phyloP scores from a whole-genome alignment of 2,888 invertebrate genomes.

The Lasioglossum malachurum region DNA sequence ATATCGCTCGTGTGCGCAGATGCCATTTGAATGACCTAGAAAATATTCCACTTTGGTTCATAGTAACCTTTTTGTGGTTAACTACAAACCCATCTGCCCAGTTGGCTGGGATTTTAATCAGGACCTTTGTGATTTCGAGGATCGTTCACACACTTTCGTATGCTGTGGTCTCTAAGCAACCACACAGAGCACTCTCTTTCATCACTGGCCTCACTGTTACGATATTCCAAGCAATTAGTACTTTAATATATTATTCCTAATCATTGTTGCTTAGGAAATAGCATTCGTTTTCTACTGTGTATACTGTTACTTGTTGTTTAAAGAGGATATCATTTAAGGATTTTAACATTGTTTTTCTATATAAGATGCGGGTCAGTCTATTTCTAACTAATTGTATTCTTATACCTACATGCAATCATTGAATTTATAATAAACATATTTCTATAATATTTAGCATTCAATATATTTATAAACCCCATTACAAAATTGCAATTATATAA shows the following conservation, averaged over 20 bases:
- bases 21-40: conserved; percentile 87
- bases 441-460: background rate
- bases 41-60: conserved; percentile 86
- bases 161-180: conserved; percentile 85
- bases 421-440: conserved; percentile 1
- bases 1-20: conserved; percentile 86
- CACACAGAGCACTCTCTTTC: conserved; percentile 85
- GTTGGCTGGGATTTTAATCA: conserved; percentile 85
- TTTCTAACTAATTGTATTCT: background rate
- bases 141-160: conserved; percentile 86
- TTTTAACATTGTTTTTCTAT: background rate
- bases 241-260: conserved; percentile 55
- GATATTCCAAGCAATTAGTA: conserved; percentile 72
- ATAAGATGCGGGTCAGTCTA: background rate
- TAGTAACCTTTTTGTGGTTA: conserved; percentile 86
- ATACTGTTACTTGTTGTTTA: background rate
- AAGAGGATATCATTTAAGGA: background rate
- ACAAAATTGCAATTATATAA: background rate
- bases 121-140: conserved; percentile 85
- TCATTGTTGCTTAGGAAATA: background rate
- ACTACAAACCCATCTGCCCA: conserved; percentile 85
- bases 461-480: background rate
- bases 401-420: background rate
- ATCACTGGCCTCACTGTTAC: conserved; percentile 82
- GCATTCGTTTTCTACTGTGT: too few relatives aligned